Percentiles rank a stretch among this genome's conserved stretches.
These are phyloP conservation scores for Tricholaema leucomelas DNA, from an alignment of 2,113 vertebrate species.

Conservation along the genomic window DNA sequence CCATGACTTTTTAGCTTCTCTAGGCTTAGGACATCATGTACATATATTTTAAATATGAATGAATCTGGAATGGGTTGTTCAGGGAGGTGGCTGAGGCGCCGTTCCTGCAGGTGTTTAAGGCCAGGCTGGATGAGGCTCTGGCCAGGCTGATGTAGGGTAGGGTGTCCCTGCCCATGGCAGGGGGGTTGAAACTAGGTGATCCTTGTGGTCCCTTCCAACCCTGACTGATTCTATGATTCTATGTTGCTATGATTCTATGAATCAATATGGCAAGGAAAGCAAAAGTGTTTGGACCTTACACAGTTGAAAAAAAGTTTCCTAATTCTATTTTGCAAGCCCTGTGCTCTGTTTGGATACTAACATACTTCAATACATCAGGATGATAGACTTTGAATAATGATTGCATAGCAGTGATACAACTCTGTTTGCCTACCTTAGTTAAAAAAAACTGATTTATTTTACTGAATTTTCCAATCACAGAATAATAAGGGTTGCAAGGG, in stretches of 20 bases:
- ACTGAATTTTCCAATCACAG: background rate
- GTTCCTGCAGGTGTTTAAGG: too few species aligned
- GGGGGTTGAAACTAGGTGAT: too few species aligned
- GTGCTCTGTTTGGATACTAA: accelerated
- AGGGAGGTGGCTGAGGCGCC: too few species aligned
- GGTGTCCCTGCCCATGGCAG: too few species aligned
- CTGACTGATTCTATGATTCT: too few species aligned
- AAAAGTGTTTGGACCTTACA: background rate
- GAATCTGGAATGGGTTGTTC: too few species aligned
- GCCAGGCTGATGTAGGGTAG: too few species aligned
- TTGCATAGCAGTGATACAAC: background rate
- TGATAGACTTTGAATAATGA: background rate
- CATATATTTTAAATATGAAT: background rate
- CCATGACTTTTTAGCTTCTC: background rate
- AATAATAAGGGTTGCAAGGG: too few species aligned
- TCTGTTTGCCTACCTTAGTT: background rate
- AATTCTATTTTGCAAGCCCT: background rate
- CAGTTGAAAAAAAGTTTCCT: background rate
- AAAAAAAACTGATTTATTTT: background rate
- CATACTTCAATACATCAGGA: background rate
- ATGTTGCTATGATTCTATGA: too few species aligned
- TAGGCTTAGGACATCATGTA: background rate
- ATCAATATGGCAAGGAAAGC: background rate
- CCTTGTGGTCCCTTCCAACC: too few species aligned
- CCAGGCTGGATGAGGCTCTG: too few species aligned